These are phyloP conservation scores for Hymenopus coronatus DNA, from an alignment of 2,888 invertebrate genomes.

Conservation along the genomic window DNA sequence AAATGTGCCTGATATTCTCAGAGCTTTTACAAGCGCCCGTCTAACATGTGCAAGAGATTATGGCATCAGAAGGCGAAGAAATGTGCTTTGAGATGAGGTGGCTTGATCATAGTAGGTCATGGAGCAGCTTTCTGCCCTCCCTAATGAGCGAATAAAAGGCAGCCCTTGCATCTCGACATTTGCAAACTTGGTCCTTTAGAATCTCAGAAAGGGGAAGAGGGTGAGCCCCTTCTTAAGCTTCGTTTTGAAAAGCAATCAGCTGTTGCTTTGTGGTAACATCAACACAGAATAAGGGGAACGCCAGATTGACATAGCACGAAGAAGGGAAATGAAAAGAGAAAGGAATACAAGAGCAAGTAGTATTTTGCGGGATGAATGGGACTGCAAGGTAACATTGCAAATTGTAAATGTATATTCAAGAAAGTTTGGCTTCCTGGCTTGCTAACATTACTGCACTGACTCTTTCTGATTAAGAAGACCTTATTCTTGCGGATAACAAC, in stretches of 20 bases:
- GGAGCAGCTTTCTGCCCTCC: background rate
- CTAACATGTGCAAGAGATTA: background rate
- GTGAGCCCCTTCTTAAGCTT: background rate
- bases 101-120: background rate
- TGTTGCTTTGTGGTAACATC: background rate
- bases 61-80: background rate
- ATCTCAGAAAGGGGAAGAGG: background rate
- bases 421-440: background rate
- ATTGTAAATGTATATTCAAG: background rate
- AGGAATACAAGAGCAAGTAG: background rate
- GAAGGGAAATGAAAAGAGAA: background rate
- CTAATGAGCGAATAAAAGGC: background rate
- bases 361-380: background rate
- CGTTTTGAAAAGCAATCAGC: background rate
- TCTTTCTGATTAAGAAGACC: too few relatives aligned
- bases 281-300: background rate
- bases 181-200: background rate
- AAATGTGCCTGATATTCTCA: background rate
- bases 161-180: background rate
- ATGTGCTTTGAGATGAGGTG: background rate
- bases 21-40: too few relatives aligned
- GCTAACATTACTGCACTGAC: background rate
- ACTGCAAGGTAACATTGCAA: background rate
- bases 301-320: background rate
- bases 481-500: too few relatives aligned